Percentiles rank a stretch among this genome's conserved stretches.
Conservation (phyloP, 2,797 vertebrate genomes). For the Ficedula albicollis region DNA sequence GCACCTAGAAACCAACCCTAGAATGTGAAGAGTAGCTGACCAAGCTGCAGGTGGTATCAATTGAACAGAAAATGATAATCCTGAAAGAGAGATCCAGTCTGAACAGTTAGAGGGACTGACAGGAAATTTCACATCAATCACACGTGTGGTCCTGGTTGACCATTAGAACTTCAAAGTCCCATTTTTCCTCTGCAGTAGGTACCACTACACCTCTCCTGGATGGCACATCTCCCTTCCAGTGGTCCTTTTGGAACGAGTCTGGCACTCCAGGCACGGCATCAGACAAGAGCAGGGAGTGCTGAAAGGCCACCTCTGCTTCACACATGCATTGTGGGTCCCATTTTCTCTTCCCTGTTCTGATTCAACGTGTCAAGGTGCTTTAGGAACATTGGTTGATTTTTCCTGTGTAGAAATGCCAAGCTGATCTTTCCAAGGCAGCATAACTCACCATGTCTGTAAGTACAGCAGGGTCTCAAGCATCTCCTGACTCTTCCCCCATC, state of each 20-base stretch:
- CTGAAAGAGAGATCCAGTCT: background rate
- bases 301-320: background rate
- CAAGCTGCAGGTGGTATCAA: background rate
- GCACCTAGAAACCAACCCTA: background rate
- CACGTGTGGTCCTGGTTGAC: accelerated
- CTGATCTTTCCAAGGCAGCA: accelerated
- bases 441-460: background rate
- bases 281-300: background rate
- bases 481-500: background rate
- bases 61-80: background rate
- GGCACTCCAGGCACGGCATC: accelerated
- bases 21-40: background rate
- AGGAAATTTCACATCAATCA: background rate
- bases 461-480: background rate
- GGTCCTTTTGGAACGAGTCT: background rate
- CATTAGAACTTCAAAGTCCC: background rate
- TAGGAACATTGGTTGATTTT: background rate
- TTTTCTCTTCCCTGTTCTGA: background rate
- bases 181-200: background rate
- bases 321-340: accelerated
- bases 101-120: background rate
- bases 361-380: background rate
- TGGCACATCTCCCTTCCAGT: background rate
- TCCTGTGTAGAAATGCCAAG: background rate
- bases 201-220: background rate